Evolutionary conservation across 2,797 vertebrate genomes (phyloP).

Genomic region (Lepidocolaptes lacrymiger): DNA sequence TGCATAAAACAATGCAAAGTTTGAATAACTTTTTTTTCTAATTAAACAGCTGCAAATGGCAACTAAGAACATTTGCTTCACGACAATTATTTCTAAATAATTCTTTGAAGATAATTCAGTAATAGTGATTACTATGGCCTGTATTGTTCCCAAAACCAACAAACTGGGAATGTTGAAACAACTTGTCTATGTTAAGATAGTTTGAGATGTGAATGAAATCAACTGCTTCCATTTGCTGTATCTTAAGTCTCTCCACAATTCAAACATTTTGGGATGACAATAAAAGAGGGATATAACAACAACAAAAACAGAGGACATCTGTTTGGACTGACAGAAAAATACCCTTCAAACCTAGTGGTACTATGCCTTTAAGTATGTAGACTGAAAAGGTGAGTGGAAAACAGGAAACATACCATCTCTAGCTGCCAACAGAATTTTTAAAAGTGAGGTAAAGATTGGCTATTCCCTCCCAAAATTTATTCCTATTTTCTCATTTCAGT

Average conservation of each 20-base stretch:
- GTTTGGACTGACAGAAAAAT: background rate
- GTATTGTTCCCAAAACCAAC: background rate
- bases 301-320: background rate
- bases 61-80: background rate
- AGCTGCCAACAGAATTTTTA: background rate
- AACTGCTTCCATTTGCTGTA: background rate
- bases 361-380: background rate
- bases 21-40: background rate
- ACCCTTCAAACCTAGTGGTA: background rate
- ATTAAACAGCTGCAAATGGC: background rate
- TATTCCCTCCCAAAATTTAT: background rate
- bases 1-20: background rate
- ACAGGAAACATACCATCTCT: background rate
- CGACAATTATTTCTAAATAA: background rate
- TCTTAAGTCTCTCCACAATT: background rate
- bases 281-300: background rate
- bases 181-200: background rate
- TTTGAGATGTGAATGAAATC: background rate
- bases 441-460: background rate
- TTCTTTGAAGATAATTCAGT: background rate
- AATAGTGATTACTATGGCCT: background rate
- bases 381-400: background rate
- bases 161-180: fast-evolving
- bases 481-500: background rate
- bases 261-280: background rate